Evolutionary conservation across 2,113 vertebrate species (phyloP).

Genomic region (Toxotes chatareus): DNA sequence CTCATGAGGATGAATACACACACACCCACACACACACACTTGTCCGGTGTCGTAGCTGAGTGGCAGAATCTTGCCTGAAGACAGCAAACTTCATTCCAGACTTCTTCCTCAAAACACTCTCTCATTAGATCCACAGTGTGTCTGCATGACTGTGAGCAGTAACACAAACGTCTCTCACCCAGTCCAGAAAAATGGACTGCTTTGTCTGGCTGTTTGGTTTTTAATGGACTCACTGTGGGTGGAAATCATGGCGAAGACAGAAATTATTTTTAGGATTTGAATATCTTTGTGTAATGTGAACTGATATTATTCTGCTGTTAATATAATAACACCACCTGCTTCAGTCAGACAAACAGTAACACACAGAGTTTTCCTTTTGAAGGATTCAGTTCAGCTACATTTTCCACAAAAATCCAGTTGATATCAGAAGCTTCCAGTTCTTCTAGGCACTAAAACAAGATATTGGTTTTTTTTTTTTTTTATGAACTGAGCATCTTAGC

Average conservation of each 20-base stretch:
- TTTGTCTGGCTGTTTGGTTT: background rate
- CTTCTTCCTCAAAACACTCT: constrained; percentile 26
- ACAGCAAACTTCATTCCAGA: constrained; percentile 62
- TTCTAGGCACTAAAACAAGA: background rate
- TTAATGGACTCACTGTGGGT: background rate
- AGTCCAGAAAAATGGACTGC: background rate
- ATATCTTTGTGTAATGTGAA: background rate
- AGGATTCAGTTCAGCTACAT: background rate
- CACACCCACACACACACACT: constrained; percentile 34
- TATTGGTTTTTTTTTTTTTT: background rate
- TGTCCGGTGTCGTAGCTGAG: constrained; percentile 42
- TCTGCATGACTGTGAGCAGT: constrained; percentile 26
- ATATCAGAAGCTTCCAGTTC: no score
- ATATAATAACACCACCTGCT: background rate
- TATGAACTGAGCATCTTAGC: background rate
- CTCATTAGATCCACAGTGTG: constrained; percentile 62
- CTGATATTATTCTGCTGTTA: background rate
- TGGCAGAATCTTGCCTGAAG: constrained; percentile 72
- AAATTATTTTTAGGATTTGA: background rate
- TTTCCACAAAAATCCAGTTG: background rate
- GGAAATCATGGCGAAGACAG: background rate
- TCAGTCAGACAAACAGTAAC: background rate
- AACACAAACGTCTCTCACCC: constrained; percentile 18
- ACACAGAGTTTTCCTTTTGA: background rate
- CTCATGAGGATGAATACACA: background rate